Conservation (phyloP, 2,113 vertebrate genomes). For the Apaloderma vittatum region DNA sequence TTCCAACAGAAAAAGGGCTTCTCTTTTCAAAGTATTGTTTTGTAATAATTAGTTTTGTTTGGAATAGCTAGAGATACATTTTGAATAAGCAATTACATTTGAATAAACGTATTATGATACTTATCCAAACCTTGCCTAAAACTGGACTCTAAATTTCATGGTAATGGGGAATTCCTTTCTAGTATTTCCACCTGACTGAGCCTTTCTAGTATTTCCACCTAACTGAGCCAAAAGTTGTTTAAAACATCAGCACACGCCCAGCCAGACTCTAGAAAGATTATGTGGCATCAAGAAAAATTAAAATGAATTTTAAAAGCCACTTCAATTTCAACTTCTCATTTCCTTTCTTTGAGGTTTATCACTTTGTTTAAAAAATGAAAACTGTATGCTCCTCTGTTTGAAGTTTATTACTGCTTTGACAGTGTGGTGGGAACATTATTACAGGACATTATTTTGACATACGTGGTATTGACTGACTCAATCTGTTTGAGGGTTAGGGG, state of each 20-base stretch:
- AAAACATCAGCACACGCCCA: background rate
- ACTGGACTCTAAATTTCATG: background rate
- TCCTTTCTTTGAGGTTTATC: background rate
- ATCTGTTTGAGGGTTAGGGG: background rate
- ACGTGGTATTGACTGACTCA: background rate
- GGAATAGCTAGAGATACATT: background rate
- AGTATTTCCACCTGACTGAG: background rate
- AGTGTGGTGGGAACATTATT: background rate
- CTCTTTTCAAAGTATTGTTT: background rate
- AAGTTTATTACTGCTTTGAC: conserved; percentile 8
- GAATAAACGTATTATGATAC: background rate
- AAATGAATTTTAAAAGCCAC: background rate
- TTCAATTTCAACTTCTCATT: background rate
- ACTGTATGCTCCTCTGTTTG: background rate
- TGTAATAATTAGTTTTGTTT: background rate
- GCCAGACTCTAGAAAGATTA: background rate
- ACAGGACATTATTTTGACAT: background rate
- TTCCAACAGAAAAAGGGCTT: background rate
- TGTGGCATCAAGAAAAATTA: background rate
- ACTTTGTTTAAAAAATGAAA: conserved; percentile 45
- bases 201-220: background rate
- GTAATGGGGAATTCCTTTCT: background rate
- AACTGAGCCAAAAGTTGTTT: background rate
- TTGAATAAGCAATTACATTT: background rate
- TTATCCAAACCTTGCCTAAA: background rate